These are phyloP conservation scores for Apocrypta bakeri DNA, from an alignment of 1,140 invertebrate genomes.

Conservation along the genomic window DNA sequence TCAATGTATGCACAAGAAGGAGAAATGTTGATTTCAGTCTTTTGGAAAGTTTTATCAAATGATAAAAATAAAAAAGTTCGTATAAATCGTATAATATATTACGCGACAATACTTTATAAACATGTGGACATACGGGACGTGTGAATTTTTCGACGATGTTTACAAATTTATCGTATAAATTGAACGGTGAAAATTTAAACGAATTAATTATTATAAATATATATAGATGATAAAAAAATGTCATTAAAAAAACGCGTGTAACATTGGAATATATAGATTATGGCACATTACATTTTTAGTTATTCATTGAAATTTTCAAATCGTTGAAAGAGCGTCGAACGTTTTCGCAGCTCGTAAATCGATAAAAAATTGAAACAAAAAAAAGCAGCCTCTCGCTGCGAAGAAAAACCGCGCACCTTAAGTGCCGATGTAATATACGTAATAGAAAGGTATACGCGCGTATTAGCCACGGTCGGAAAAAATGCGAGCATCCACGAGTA, in stretches of 20 bases:
- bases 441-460: background rate
- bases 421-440: background rate
- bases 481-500: background rate
- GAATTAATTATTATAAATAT: too few species aligned
- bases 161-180: background rate
- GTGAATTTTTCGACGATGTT: too few species aligned
- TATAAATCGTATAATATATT: background rate
- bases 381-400: background rate
- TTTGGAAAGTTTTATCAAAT: background rate
- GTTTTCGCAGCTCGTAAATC: too few species aligned
- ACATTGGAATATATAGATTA: too few species aligned
- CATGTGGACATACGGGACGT: background rate
- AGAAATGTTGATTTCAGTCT: background rate
- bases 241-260: too few species aligned
- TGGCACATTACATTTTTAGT: too few species aligned
- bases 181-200: too few species aligned
- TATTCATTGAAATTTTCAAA: too few species aligned
- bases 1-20: background rate
- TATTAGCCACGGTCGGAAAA: background rate
- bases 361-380: background rate
- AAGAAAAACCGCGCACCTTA: too few species aligned
- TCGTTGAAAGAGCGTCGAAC: too few species aligned
- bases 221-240: too few species aligned
- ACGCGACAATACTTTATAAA: background rate
- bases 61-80: background rate